A percentile compares a stretch with the other conserved stretches of the same genome.
phyloP scores from a whole-genome alignment of 92 coral and sea anemone species.

The Actinostola sp. region DNA sequence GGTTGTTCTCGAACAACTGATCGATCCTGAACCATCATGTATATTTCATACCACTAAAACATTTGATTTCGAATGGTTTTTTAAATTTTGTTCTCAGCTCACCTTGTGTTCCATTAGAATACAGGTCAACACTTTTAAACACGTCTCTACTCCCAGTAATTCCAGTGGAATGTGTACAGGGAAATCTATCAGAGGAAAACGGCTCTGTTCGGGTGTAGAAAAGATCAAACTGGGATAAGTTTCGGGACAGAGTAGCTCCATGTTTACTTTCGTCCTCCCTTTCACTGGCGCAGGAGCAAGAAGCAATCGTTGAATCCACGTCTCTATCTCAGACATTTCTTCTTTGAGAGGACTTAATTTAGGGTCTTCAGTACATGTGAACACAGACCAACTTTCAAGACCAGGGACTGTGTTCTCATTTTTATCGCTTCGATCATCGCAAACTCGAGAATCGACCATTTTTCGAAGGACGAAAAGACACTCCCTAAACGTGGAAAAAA shows the following conservation, averaged over 20 bases:
- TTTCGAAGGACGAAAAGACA: slow-evolving; percentile 92
- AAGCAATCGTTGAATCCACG: slow-evolving; percentile 89
- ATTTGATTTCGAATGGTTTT: background rate
- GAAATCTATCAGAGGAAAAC: slow-evolving; percentile 92
- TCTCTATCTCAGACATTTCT: slow-evolving; percentile 94
- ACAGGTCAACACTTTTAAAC: slow-evolving; percentile 93
- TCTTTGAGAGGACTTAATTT: slow-evolving; percentile 78
- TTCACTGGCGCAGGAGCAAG: slow-evolving; percentile 93
- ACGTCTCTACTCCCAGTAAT: slow-evolving; percentile 95
- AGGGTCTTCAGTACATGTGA: slow-evolving; percentile 95
- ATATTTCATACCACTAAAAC: slow-evolving; percentile 12
- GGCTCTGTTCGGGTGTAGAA: slow-evolving; percentile 80
- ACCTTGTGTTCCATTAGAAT: slow-evolving; percentile 98
- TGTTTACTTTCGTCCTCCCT: slow-evolving; percentile 85
- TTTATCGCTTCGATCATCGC: slow-evolving; percentile 57
- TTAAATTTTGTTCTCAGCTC: slow-evolving; percentile 9
- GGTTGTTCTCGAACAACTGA: slow-evolving; percentile 12
- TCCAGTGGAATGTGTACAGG: slow-evolving; percentile 98
- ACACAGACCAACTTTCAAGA: slow-evolving; percentile 95
- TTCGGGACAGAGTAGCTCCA: slow-evolving; percentile 77
- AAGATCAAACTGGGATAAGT: slow-evolving; percentile 83
- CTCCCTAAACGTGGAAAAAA: slow-evolving; percentile 98
- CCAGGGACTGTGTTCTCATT: slow-evolving; percentile 85
- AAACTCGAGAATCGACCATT: slow-evolving; percentile 93
- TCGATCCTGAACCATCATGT: slow-evolving; percentile 5